Percentiles rank a stretch among this genome's conserved stretches.
Conservation (phyloP, 2,797 vertebrate genomes). For the Gobionotothen gibberifrons region DNA sequence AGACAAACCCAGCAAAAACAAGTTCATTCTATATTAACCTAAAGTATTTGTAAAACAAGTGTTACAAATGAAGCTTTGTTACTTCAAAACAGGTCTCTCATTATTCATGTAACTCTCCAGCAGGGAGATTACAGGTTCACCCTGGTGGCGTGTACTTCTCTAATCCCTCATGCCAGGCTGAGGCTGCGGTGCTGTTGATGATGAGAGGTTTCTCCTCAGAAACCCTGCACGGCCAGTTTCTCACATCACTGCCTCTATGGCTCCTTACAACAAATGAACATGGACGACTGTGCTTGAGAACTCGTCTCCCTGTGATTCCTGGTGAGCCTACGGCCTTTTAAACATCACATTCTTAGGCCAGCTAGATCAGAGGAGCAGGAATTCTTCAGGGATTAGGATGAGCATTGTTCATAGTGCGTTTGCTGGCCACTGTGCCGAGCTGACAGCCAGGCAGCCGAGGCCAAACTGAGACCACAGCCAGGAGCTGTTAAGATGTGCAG, state of each 20-base stretch:
- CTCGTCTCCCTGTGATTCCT: slow-evolving; percentile 70
- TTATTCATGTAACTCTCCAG: slow-evolving; percentile 22
- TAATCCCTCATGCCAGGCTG: slow-evolving; percentile 47
- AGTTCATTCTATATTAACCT: not conserved
- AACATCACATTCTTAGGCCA: slow-evolving; percentile 74
- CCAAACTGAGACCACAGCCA: slow-evolving; percentile 60
- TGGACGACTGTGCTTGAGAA: slow-evolving; percentile 65
- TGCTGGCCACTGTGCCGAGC: slow-evolving; percentile 70
- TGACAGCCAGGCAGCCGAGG: slow-evolving; percentile 67
- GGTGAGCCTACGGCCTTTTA: slow-evolving; percentile 72
- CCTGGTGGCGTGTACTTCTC: slow-evolving; percentile 40
- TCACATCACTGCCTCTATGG: slow-evolving; percentile 62
- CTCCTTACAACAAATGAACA: slow-evolving; percentile 71
- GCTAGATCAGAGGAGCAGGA: slow-evolving; percentile 78
- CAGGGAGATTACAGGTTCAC: slow-evolving; percentile 45
- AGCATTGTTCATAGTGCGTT: slow-evolving; percentile 78
- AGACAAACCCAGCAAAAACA: not conserved
- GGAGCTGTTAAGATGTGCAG: slow-evolving; percentile 75
- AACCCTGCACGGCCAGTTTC: slow-evolving; percentile 53
- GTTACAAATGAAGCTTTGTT: slow-evolving; percentile 8
- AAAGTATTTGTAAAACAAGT: not conserved
- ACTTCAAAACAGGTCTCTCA: slow-evolving; percentile 47
- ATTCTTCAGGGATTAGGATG: slow-evolving; percentile 85
- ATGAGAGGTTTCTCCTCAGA: slow-evolving; percentile 47
- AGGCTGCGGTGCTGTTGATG: slow-evolving; percentile 45